Evolutionary conservation across 2,797 vertebrate species (phyloP).

Genomic region (Picus viridis): DNA sequence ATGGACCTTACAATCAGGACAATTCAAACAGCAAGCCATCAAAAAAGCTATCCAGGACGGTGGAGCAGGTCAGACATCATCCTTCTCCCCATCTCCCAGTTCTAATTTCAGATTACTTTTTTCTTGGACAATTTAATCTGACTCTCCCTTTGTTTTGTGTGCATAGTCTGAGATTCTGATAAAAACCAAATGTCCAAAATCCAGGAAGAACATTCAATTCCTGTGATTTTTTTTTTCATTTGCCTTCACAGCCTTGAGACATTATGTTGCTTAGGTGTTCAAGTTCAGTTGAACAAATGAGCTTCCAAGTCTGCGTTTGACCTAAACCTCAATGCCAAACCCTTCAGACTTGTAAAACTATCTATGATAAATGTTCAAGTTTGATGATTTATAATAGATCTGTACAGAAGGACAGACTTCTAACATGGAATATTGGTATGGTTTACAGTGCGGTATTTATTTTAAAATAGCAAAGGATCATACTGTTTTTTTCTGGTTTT

Average conservation of each 20-base stretch:
- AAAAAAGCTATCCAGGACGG: neutral
- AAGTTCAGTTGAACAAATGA: neutral
- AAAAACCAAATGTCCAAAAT: neutral
- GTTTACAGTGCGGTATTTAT: neutral
- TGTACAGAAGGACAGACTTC: neutral
- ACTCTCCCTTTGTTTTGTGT: neutral
- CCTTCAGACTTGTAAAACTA: neutral
- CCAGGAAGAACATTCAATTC: neutral
- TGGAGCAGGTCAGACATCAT: neutral
- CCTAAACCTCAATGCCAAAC: neutral
- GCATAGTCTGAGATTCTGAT: neutral
- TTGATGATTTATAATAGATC: neutral
- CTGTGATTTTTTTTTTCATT: neutral
- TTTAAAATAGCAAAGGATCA: neutral
- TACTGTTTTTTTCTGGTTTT: neutral
- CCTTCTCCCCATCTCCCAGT: neutral
- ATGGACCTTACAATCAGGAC: conserved; percentile 28
- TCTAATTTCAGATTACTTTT: neutral
- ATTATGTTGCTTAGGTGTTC: neutral
- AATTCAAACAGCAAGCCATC: neutral
- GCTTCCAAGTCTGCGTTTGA: neutral
- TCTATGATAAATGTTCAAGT: neutral
- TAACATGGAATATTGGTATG: neutral
- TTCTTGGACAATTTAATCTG: neutral
- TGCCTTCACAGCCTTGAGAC: neutral